A percentile compares a stretch with the other conserved stretches of the same genome.
Evolutionary conservation across 2,113 vertebrate species (phyloP).

Genomic region (Benitochromis conjunctus): DNA sequence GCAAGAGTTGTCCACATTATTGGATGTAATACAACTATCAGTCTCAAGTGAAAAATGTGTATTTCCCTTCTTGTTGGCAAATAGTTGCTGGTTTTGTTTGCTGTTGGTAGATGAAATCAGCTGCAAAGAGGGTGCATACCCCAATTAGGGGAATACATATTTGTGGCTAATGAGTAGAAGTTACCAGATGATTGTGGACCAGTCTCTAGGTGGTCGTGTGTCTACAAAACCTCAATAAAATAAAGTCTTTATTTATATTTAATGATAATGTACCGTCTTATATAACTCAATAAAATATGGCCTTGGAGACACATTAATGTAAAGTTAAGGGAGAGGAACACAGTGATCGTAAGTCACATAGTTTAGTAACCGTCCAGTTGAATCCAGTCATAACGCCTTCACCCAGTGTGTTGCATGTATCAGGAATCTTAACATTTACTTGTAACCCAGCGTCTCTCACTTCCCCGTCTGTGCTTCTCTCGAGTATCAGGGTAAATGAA

Average conservation of each 20-base stretch:
- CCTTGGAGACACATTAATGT: constrained; percentile 23
- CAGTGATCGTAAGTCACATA: neutral
- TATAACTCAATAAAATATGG: constrained; percentile 9
- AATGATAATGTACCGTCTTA: neutral
- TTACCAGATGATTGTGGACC: neutral
- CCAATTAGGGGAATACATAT: neutral
- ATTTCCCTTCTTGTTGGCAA: neutral
- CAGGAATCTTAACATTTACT: constrained; percentile 28
- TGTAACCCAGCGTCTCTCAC: constrained; percentile 9
- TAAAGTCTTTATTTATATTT: constrained; percentile 15
- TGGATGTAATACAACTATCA: neutral
- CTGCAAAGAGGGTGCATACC: neutral
- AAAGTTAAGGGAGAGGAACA: neutral
- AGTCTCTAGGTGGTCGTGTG: neutral
- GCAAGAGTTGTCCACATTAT: neutral
- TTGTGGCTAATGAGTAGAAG: neutral
- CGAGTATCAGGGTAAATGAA: constrained; percentile 33
- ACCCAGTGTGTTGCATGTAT: constrained; percentile 6
- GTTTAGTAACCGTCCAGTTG: neutral
- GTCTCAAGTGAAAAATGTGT: neutral
- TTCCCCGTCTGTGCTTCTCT: constrained; percentile 3
- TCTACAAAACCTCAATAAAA: neutral
- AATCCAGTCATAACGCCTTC: constrained; percentile 10
- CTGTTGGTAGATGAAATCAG: neutral
- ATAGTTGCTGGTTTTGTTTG: neutral